Base-by-base conservation (phyloP, 2,797 vertebrate species). In the Arremon brunneinucha region DNA sequence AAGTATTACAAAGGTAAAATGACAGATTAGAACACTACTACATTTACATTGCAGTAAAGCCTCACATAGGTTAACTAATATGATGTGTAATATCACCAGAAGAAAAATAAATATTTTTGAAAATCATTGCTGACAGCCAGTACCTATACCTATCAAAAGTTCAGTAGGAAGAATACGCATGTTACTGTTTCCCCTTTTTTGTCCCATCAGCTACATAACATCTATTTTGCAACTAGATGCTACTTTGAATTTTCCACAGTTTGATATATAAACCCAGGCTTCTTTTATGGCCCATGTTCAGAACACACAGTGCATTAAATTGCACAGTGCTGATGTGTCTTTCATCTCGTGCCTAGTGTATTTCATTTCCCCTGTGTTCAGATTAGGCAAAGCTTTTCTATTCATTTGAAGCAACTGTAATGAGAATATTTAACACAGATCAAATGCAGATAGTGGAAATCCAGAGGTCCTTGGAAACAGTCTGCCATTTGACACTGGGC, bases 341-440 rank as follows among this genome's bases (percentile, higher is more conserved):
- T 98, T 98, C 93, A 97, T 98, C 94, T 97, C 53, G 44, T 93
- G 96, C 87, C 83, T 83, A 14, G 78, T 95, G 94, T 97, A 96
- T 97, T 97, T 97, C 69, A 93, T 97, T 97, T 98, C 97, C 97
- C 98, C 50, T 49, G 96, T 93, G 95, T 96, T 95, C 92, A 95
- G 96, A 98, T 98, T 98, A 98, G 97, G 97, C 95, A 97, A 97
- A 98, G 97, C 96, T 96, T 98, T 97, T 97, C 81, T 95, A 97
- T 95, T 98, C 92, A 98, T 98, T 97, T 98, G 97, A 97, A 98
- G 96, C 95, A 95, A 97, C 91, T 94, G 92, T 97, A 98, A 97
- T 98, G 97, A 98, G 97, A 98, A 98, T 98, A 97, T 96, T 98
- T 98, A 98, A 97, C 96, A 89, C 63, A 30, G 97, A 97, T 98